Evolutionary conservation across 2,888 invertebrate genomes (phyloP), one percentile per base, ranked within the genome.

Genomic region (Xanthostigma xanthostigma): DNA sequence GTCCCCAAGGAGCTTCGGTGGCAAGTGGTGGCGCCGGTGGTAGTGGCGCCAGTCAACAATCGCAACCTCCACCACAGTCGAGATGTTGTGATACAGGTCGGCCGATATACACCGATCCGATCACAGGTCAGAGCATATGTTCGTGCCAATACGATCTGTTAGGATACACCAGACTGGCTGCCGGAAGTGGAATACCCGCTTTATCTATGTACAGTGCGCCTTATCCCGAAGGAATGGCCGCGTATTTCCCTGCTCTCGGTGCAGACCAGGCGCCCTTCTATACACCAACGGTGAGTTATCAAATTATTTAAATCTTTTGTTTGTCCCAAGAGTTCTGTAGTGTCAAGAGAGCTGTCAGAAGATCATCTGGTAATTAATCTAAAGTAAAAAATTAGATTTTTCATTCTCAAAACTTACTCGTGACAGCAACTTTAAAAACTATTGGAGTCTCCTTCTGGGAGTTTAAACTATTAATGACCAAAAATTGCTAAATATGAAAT

Each of bases 41-140:
- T 57, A 67, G 68, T 53, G 64, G 73, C 53, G 70, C 73, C 48
- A 67, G 78, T 47, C 66, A 73, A 57, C 70, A 70, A 44, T 68
- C 74, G 42, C 66, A 72, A 48, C 69, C 75, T 51, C 65, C 76
- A 49, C 71, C 76, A 51, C 59, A 70, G 49, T 56, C 60, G 53
- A 70, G 89, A 60, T 91, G 93, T 73, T 91, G 93, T 73, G 91
- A 93, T 73, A 89, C 91, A 56, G 92, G 92, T 56, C 78, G 92
- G 61, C 84, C 91, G 54, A 80, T 92, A 65, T 89, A 88, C 72
- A 88, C 88, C 64, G 90, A 90, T 69, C 90, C 90, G 41, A 76
- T 89, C 57, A 87, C 88, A 57, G 89, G 90, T 48, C 88, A 89
- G 69, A 87, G 84, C 49, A 82, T 90, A 54, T 90, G 90, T 72